Base-by-base conservation (phyloP, 1,140 invertebrate species). In the Leptinotarsa texana region DNA sequence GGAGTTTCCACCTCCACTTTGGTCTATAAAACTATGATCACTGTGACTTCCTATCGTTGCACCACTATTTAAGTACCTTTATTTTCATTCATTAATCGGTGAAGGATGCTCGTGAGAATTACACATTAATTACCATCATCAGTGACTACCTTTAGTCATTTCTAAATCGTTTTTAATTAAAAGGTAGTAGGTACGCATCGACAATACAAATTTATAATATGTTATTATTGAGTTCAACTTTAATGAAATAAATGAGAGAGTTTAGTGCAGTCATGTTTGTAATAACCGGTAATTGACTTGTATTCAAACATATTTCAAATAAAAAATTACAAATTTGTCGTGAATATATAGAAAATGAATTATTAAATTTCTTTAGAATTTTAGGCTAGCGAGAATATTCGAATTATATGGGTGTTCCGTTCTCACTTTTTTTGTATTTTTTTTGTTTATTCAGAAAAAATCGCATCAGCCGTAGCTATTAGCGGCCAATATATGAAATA, bases 51-150 rank as follows among this genome's bases (percentile, higher is more conserved):
- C 33, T 42, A 42, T 42, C 33, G 33, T 42, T 11, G 11, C 33
- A 42, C 33, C 8, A 11, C n/a, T 17, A 0, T 17, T 57, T 57
- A 5, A 57, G 15, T 33, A 13, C 4, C 51, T 18, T 57, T 3
- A 57, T 57, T 57, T 57, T 57, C 51, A 18, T 18, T 13, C 15
- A 17, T 57, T 17, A 57, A 57, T 18, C 51, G n/a, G 13, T 18
- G 51, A 57, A 57, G 51, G 51, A 57, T 57, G 51, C 51, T 57
- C 51, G 51, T 57, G 51, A 57, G 51, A 57, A 57, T 57, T 18
- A n/a, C 1, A n/a, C 51, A n/a, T 57, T 57, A 57, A 57, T 57
- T 18, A 57, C n/a, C 51, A 57, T 57, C 2, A 57, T 57, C 51
- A 57, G 1, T 18, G 51, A 18, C 51, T 57, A 57, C 13, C 51